Percentiles rank a stretch among this genome's conserved stretches.
phyloP scores from a whole-genome alignment of 1,140 invertebrate species.

The Catajapyx aquilonaris region DNA sequence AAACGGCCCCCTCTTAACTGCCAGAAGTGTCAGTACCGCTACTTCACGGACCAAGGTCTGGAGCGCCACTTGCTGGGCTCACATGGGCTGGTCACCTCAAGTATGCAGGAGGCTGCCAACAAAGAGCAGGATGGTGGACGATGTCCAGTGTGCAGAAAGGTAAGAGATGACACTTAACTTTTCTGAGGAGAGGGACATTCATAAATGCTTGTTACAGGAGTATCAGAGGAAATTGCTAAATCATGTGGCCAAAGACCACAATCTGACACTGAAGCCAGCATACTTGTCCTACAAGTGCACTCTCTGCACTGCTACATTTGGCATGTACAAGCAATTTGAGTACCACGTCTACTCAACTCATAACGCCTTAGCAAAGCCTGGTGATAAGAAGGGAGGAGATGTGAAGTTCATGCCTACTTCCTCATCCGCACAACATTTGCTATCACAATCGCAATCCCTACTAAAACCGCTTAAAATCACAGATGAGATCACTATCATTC shows the following conservation, averaged over 20 bases:
- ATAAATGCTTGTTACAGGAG: conserved; percentile 38
- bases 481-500: conserved; percentile 81
- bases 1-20: conserved; percentile 84
- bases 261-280: conserved; percentile 72
- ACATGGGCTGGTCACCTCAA: too few relatives aligned
- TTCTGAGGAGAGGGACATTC: too few relatives aligned
- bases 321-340: conserved; percentile 86
- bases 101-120: conserved; percentile 86
- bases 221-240: conserved; percentile 81
- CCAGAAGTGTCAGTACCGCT: conserved; percentile 82
- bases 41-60: conserved; percentile 79
- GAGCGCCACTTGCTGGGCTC: too few relatives aligned
- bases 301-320: conserved; percentile 80
- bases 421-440: conserved; percentile 8
- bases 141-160: conserved; percentile 78
- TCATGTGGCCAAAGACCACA: conserved; percentile 75
- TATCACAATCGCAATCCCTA: conserved; percentile 37
- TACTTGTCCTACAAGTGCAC: conserved; percentile 87
- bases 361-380: conserved; percentile 58
- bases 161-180: too few relatives aligned
- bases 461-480: conserved; percentile 72
- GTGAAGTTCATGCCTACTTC: too few relatives aligned
- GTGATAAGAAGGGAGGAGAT: conserved; percentile 34
- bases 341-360: conserved; percentile 84
- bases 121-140: conserved; percentile 82